Conservation (phyloP, 2,797 vertebrate species). For the Poeciliopsis paucimaculata region DNA sequence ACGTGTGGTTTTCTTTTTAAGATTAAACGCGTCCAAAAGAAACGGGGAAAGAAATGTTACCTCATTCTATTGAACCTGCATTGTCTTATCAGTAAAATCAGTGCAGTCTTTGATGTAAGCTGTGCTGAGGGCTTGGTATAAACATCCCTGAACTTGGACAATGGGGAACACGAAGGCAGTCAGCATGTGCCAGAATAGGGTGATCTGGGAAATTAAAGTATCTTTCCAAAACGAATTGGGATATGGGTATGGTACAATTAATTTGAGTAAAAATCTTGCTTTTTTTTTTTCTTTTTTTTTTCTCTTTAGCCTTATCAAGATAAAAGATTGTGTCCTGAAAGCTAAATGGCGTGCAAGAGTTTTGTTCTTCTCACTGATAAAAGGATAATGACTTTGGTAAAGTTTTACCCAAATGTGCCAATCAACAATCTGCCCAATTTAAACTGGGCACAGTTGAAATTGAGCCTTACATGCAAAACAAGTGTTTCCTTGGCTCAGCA, state of each 20-base stretch:
- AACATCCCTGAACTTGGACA: background rate
- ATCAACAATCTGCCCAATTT: slow-evolving; percentile 56
- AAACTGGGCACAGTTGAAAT: slow-evolving; percentile 68
- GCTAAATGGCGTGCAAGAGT: background rate
- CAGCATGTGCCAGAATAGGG: background rate
- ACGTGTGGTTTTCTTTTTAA: background rate
- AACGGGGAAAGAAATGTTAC: background rate
- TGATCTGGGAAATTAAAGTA: background rate
- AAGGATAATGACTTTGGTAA: slow-evolving; percentile 35
- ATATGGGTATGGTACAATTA: background rate
- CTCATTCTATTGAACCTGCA: background rate
- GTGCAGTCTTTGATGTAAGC: slow-evolving; percentile 3
- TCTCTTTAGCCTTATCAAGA: background rate
- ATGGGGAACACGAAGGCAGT: background rate
- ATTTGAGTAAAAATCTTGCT: background rate
- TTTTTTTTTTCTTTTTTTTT: background rate
- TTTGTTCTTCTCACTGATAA: background rate
- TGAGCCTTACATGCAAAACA: slow-evolving; percentile 67
- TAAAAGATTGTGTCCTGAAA: background rate
- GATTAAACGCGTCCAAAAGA: background rate
- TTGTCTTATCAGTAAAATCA: background rate
- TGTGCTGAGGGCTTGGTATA: background rate
- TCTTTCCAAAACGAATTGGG: background rate
- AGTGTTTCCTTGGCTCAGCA: slow-evolving; percentile 75
- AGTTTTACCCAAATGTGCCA: slow-evolving; percentile 24